Evolutionary conservation across 2,888 invertebrate species (phyloP), one percentile per base, ranked within the genome.

Genomic region (Cordilura impudica): DNA sequence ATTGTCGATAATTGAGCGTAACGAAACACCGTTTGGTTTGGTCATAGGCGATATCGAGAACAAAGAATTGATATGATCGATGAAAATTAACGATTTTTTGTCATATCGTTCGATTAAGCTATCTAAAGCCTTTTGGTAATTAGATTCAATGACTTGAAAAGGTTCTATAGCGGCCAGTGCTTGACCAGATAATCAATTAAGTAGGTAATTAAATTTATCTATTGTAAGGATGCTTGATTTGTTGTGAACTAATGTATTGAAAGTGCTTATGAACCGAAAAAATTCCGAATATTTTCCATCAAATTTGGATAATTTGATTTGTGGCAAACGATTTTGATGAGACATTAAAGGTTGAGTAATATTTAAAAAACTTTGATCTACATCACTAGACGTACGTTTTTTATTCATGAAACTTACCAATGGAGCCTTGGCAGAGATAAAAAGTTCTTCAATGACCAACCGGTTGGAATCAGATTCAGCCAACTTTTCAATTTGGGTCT

Each of bases 131-230:
- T 51, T 21, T 10, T 51, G 4, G 12, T 51, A 51, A 2, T 65
- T 51, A 12, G 14, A 7, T 16, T 66, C 51, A 19, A 53, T 51
- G 1, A 66, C 66, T 51, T 23, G 51, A 51, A 66, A 51, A 6
- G 31, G 21, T 53, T 66, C 65, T n/a, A 53, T 14, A 18, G 31
- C 53, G 10, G 66, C 39, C 12, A 53, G 18, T 3, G 66, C 66
- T 39, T 53, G 53, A 19, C 66, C 66, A 12, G 31, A 51, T n/a
- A 54, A 56, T 16, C 54, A 67, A 54, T 56, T 54, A 8, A 67
- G 18, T 1, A 67, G n/a, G n/a, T 65, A 51, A 23, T 65, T 65
- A 29, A 45, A 67, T 21, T 54, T 56, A 16, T 43, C 43, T 12
- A 54, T 56, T 16, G 54, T 7, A n/a, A 39, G 23, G 10, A 67